These are phyloP conservation scores for Heterochromis multidens DNA, from an alignment of 2,113 vertebrate genomes.

Conservation along the genomic window DNA sequence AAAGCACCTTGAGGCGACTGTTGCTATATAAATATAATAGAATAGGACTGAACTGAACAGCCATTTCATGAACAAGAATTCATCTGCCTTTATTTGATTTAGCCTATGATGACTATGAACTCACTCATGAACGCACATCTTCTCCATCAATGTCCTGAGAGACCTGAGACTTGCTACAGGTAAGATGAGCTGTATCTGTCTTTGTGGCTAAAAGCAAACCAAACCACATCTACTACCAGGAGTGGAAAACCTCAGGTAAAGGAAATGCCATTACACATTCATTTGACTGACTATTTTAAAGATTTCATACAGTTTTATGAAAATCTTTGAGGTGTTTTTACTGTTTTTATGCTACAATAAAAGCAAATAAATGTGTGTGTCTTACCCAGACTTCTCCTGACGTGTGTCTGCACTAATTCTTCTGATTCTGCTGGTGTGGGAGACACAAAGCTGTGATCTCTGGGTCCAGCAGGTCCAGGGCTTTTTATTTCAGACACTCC, in stretches of 20 bases:
- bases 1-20: too few relatives aligned
- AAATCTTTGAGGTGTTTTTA: too few relatives aligned
- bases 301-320: not conserved
- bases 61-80: not conserved
- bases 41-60: too few relatives aligned
- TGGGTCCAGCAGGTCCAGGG: fast-evolving
- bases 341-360: not conserved
- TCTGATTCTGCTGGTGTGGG: not conserved
- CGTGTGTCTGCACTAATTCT: not conserved
- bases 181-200: not conserved
- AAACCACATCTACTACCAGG: not conserved
- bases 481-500: not conserved
- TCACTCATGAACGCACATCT: not conserved
- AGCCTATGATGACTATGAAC: not conserved
- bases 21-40: too few relatives aligned
- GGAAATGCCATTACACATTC: not conserved
- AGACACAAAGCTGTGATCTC: not conserved
- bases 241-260: not conserved
- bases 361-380: not conserved
- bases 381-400: not conserved
- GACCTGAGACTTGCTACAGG: too few relatives aligned
- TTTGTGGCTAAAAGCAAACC: not conserved
- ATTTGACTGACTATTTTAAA: not conserved
- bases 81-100: not conserved
- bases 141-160: not conserved